These are phyloP conservation scores for Cephonodes hylas DNA, from an alignment of 2,888 invertebrate species.

Conservation along the genomic window DNA sequence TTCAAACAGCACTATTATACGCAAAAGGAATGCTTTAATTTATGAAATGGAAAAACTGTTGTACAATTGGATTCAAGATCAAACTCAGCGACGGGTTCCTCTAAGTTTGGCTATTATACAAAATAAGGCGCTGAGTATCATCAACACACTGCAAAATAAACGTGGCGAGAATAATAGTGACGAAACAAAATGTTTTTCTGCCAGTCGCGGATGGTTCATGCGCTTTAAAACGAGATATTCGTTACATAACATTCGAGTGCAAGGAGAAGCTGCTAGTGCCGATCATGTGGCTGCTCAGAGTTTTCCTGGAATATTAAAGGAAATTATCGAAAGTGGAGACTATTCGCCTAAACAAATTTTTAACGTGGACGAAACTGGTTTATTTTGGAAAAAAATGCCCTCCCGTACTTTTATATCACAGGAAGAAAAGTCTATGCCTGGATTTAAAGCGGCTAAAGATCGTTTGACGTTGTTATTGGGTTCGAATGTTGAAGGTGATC, in stretches of 20 bases:
- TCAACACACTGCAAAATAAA: too few relatives aligned
- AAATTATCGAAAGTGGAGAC: constrained; percentile 12
- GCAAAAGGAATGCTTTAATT: too few relatives aligned
- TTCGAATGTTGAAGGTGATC: constrained; percentile 38
- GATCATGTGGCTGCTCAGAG: constrained; percentile 23
- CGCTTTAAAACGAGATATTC: constrained; percentile 28
- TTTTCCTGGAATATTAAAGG: constrained; percentile 20
- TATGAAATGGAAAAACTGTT: too few relatives aligned
- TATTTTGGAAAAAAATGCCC: constrained; percentile 28
- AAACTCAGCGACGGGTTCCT: too few relatives aligned
- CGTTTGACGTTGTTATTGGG: constrained; percentile 36
- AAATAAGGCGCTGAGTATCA: too few relatives aligned
- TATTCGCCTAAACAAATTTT: constrained; percentile 18
- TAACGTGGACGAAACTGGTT: constrained; percentile 25
- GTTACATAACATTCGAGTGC: constrained; percentile 23
- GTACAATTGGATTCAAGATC: too few relatives aligned
- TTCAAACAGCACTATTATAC: too few relatives aligned
- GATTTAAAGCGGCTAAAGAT: constrained; percentile 38
- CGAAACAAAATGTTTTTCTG: constrained; percentile 14
- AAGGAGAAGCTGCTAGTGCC: constrained; percentile 27
- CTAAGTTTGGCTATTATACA: too few relatives aligned
- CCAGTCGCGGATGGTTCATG: constrained; percentile 29
- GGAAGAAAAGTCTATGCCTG: constrained; percentile 20
- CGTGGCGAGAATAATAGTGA: too few relatives aligned
- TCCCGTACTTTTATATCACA: constrained; percentile 21